A percentile compares a stretch with the other conserved stretches of the same genome.
Conservation (phyloP, 2,113 vertebrate genomes). For the Mellivora capensis region DNA sequence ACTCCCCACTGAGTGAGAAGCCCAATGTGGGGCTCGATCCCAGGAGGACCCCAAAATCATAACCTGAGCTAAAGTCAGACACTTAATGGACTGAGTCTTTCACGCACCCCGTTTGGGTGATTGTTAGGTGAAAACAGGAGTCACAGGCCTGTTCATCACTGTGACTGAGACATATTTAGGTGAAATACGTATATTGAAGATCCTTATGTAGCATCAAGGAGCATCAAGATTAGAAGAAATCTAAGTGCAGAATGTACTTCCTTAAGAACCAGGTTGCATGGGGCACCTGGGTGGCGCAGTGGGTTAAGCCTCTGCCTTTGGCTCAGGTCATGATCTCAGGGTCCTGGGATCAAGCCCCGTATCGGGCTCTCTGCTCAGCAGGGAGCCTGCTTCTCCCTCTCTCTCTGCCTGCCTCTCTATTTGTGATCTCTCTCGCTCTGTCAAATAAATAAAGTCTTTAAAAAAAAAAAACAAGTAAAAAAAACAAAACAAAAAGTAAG, state of each 20-base stretch:
- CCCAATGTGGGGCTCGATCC: not conserved
- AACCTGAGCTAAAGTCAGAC: not conserved
- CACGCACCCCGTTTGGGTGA: not conserved
- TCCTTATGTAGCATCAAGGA: slow-evolving; percentile 1
- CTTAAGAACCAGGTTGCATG: not conserved
- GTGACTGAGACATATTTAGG: not conserved
- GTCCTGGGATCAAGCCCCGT: too few relatives aligned
- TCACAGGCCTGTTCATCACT: not conserved
- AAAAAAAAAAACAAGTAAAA: too few relatives aligned
- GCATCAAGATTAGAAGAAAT: not conserved
- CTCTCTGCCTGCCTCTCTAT: too few relatives aligned
- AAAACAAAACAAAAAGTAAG: too few relatives aligned
- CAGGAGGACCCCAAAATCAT: not conserved
- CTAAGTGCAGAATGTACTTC: not conserved
- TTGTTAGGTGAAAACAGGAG: not conserved
- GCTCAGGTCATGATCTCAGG: too few relatives aligned
- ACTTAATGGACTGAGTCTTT: not conserved
- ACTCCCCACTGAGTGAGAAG: not conserved
- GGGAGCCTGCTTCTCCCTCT: too few relatives aligned
- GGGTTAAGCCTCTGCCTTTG: too few relatives aligned
- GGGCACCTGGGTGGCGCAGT: too few relatives aligned
- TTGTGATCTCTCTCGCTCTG: too few relatives aligned
- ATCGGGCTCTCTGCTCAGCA: too few relatives aligned
- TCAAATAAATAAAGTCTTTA: too few relatives aligned
- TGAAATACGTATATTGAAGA: not conserved